Conservation (phyloP, 2,113 vertebrate genomes). For the Cathartes aura region DNA sequence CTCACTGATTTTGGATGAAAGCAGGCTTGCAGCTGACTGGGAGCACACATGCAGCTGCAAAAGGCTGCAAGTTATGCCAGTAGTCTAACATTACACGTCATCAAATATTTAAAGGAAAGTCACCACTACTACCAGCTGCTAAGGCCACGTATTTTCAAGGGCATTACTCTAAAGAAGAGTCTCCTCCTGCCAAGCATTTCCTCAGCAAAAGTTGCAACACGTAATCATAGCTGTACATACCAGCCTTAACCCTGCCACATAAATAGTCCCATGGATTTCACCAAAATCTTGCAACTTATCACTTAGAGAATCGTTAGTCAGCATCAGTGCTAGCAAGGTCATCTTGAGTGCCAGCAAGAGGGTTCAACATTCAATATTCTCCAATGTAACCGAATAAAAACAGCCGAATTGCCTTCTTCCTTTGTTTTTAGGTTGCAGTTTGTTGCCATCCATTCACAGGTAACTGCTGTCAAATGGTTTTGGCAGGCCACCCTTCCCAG, state of each 20-base stretch:
- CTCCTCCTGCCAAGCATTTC: not conserved
- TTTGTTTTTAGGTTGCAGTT: not conserved
- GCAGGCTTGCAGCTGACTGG: not conserved
- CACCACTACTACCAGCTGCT: not conserved
- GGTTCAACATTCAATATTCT: not conserved
- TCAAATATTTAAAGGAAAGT: not conserved
- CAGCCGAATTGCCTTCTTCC: not conserved
- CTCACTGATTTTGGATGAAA: not conserved
- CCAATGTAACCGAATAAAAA: not conserved
- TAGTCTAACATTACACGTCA: not conserved
- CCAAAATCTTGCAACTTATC: not conserved
- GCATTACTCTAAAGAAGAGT: not conserved
- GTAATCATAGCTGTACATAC: not conserved
- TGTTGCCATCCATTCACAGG: not conserved
- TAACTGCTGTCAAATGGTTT: not conserved
- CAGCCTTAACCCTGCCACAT: not conserved
- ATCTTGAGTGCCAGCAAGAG: not conserved
- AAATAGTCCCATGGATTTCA: rapidly evolving
- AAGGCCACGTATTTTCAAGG: rapidly evolving
- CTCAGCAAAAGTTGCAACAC: not conserved
- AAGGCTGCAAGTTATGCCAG: not conserved
- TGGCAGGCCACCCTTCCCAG: not conserved
- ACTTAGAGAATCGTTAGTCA: not conserved
- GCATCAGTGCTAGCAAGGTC: not conserved
- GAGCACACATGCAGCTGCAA: not conserved